These are phyloP conservation scores for Oegoconia quadripuncta DNA, from an alignment of 2,888 invertebrate species.

Conservation along the genomic window DNA sequence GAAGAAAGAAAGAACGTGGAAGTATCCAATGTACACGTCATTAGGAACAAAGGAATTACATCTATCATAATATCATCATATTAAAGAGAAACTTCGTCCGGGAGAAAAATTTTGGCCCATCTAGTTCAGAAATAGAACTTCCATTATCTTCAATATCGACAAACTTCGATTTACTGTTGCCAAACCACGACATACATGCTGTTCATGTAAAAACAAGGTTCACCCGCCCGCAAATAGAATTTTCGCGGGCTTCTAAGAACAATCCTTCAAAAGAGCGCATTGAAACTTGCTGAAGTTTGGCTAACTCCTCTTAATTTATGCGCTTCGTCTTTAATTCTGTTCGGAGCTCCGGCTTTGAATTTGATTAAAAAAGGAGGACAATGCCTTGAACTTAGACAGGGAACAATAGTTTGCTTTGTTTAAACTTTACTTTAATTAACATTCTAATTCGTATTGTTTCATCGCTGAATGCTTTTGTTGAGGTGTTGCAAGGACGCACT, in stretches of 20 bases:
- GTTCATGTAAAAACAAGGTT: slow-evolving; percentile 4
- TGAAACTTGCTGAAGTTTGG: slow-evolving; percentile 58
- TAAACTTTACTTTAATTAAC: slow-evolving; percentile 14
- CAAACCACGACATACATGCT: slow-evolving; percentile 20
- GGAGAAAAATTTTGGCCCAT: no score
- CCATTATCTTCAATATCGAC: neutral
- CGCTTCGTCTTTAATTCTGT: slow-evolving; percentile 64
- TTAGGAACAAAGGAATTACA: no score
- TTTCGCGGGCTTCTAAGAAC: slow-evolving; percentile 17
- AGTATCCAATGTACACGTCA: no score
- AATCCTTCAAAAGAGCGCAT: slow-evolving; percentile 43
- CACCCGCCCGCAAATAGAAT: slow-evolving; percentile 7
- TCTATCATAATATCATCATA: no score
- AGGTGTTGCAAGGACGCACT: neutral
- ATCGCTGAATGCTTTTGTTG: neutral
- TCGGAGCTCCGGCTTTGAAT: slow-evolving; percentile 44
- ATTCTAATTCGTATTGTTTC: slow-evolving; percentile 4
- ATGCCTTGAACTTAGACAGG: slow-evolving; percentile 38
- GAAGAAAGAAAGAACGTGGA: no score
- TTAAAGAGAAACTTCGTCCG: no score
- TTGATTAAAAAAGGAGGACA: slow-evolving; percentile 61
- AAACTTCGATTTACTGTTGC: slow-evolving; percentile 10
- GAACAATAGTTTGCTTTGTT: slow-evolving; percentile 41
- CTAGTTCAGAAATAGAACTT: neutral
- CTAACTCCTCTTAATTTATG: slow-evolving; percentile 67